Conservation (phyloP, 2,113 vertebrate genomes). For the Gambusia affinis region DNA sequence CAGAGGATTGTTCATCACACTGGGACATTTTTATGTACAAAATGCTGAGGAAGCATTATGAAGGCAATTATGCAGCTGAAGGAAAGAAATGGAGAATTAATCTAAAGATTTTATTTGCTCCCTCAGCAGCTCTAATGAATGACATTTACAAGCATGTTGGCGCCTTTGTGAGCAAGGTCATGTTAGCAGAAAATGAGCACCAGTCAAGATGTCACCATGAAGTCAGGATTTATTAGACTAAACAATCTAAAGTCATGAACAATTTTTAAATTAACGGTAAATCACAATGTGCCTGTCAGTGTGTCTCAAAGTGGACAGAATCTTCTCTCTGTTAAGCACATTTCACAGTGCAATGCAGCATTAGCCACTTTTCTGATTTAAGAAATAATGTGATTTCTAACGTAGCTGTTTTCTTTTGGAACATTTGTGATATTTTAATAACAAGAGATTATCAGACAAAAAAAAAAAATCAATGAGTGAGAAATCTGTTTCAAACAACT, state of each 20-base stretch:
- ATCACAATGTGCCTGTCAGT: not conserved
- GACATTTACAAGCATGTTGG: constrained; percentile 1
- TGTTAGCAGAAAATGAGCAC: not conserved
- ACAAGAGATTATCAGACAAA: not conserved
- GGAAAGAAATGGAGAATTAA: constrained; percentile 6
- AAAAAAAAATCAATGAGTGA: not conserved
- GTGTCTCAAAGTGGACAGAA: not conserved
- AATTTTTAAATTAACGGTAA: not conserved
- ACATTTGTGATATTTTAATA: not conserved
- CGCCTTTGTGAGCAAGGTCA: not conserved
- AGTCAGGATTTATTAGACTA: not conserved
- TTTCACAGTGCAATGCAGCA: not conserved
- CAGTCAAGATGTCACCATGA: not conserved
- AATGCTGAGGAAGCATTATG: constrained; percentile 45
- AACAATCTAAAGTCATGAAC: not conserved
- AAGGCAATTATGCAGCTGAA: not conserved
- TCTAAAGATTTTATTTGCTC: constrained; percentile 18
- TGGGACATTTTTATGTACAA: constrained; percentile 7
- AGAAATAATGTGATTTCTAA: not conserved
- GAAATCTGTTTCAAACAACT: too few relatives aligned
- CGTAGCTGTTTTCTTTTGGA: not conserved
- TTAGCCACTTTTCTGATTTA: not conserved
- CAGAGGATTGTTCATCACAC: constrained; percentile 30
- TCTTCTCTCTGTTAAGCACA: not conserved
- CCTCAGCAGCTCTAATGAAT: constrained; percentile 10